These are phyloP conservation scores for Caretta caretta DNA, from an alignment of 2,113 vertebrate genomes.

Conservation along the genomic window DNA sequence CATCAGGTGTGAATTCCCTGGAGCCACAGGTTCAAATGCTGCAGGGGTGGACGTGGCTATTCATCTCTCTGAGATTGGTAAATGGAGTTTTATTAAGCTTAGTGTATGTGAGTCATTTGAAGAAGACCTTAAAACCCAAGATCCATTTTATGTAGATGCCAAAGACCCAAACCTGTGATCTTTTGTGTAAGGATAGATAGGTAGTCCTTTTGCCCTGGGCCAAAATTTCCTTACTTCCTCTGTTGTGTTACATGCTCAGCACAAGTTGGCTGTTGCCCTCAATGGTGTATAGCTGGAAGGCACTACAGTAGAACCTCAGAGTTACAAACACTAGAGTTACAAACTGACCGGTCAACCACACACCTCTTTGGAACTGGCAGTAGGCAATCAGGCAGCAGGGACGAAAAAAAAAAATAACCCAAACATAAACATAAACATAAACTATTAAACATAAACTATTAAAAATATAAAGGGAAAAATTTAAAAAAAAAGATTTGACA, in stretches of 20 bases:
- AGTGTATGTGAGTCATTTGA: background rate
- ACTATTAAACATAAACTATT: too few species aligned
- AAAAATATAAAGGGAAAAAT: too few species aligned
- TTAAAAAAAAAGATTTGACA: too few species aligned
- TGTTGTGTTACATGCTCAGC: rapidly evolving
- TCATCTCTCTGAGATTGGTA: background rate
- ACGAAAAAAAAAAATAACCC: too few species aligned
- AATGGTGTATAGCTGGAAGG: background rate
- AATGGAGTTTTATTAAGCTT: background rate
- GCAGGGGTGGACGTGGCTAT: background rate
- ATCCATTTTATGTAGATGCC: rapidly evolving
- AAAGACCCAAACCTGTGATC: background rate
- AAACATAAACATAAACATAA: too few species aligned
- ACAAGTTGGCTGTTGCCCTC: background rate
- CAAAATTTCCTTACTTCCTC: background rate
- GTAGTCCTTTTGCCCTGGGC: background rate
- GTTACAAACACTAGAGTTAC: too few species aligned
- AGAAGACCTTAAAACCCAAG: background rate
- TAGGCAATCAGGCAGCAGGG: too few species aligned
- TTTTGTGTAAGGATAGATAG: background rate
- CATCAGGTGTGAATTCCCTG: background rate
- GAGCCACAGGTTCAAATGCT: background rate
- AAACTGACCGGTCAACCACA: too few species aligned
- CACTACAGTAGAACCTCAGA: too few species aligned
- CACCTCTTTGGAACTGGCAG: too few species aligned